Base-by-base conservation (phyloP, 2,888 invertebrate species). In the Eulithis testata region DNA sequence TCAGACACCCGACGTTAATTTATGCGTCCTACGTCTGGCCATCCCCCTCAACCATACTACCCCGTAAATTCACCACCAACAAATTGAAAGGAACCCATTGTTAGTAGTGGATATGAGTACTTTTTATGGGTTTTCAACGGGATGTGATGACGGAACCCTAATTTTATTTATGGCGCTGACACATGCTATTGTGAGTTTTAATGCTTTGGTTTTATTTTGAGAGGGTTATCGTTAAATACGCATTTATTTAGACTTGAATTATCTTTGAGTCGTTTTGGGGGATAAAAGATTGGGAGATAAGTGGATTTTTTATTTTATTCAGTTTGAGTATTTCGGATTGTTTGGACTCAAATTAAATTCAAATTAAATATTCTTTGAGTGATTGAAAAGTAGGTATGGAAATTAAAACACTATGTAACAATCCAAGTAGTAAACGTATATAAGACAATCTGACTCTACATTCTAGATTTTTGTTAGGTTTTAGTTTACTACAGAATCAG, bases 101-200 rank as follows among this genome's bases (percentile, higher is more conserved):
- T 72, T 68, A 69, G 73, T 72, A 49, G 64, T 72, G 67, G 75
- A 81, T 79, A 80, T 79, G 75, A 79, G 71, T 66, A 73, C 74
- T 73, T 72, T 82, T 81, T 83, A 85, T 82, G 82, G 76, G 70
- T 75, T 80, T 80, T 81, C 76, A 77, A 76, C 76, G 73, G 77
- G 77, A 77, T 70, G 73, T 73, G 81, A 78, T 80, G 83, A 82
- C 79, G 79, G 78, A 72, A 78, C 84, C 85, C 87, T 88, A 86
- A 89, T 88, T 88, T 90, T 86, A 87, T 91, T 89, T 88, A 90
- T 89, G 86, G 79, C 74, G 77, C 76, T 79, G 83, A 84, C 89
- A 85, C 88, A 87, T 83, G 88, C 76, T 80, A 66, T 79, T 83
- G 73, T 69, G 72, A 62, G 73, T 73, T 72, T 72, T 75, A 73